These are phyloP conservation scores for Dufourea novaeangliae DNA, from an alignment of 1,140 invertebrate species.

Conservation along the genomic window DNA sequence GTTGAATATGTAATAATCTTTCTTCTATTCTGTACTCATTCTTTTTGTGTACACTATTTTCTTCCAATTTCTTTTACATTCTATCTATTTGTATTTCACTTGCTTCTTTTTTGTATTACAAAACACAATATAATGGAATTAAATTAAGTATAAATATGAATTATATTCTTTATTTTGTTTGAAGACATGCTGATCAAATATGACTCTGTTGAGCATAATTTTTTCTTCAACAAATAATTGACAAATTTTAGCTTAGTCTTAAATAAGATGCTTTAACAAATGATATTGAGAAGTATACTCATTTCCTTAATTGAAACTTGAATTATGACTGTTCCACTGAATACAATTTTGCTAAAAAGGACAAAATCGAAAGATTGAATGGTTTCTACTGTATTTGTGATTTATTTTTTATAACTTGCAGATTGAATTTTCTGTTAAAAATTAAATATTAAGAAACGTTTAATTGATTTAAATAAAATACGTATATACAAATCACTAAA, in stretches of 20 bases:
- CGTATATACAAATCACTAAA: constrained; percentile 24
- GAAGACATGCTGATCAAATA: no score
- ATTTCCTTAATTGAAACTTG: not conserved
- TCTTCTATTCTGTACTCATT: no score
- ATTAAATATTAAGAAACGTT: not conserved
- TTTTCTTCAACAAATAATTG: not conserved
- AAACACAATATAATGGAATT: no score
- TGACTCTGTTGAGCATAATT: not conserved
- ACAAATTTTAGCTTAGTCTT: not conserved
- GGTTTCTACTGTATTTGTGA: not conserved
- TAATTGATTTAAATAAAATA: constrained; percentile 30
- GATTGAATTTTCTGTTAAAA: not conserved
- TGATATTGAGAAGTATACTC: not conserved
- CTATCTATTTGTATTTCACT: no score
- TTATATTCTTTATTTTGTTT: no score
- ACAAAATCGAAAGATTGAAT: not conserved
- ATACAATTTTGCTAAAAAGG: not conserved
- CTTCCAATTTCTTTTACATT: no score
- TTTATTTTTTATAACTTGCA: not conserved
- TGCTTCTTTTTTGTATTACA: no score
- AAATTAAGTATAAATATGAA: no score
- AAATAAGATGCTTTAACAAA: not conserved
- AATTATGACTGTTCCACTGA: not conserved
- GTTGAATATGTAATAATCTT: no score
- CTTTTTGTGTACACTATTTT: no score